Evolutionary conservation across 2,797 vertebrate genomes (phyloP).

Genomic region (Alca torda): DNA sequence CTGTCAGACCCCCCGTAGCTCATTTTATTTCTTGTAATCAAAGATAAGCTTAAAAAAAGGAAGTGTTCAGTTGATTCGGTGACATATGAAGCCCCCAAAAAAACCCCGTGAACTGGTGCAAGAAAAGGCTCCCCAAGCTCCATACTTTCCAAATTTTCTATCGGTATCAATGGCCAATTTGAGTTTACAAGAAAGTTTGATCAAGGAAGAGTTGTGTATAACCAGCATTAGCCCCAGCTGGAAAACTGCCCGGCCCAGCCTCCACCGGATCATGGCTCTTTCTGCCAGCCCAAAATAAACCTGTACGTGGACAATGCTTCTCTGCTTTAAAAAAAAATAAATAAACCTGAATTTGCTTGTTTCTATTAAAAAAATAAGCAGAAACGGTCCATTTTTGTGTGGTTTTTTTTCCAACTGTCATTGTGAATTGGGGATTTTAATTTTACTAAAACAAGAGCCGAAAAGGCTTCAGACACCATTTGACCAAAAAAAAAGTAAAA

Average conservation of each 20-base stretch:
- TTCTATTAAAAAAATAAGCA: not conserved
- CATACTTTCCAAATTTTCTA: not conserved
- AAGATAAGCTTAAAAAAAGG: not conserved
- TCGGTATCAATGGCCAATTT: not conserved
- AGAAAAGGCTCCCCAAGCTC: not conserved
- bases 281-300: not conserved
- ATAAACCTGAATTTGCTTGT: not conserved
- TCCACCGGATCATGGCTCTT: not conserved
- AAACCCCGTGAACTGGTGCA: not conserved
- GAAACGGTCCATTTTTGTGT: not conserved
- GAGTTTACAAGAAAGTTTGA: not conserved
- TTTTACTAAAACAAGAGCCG: not conserved
- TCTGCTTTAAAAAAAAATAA: not conserved
- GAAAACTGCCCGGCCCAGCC: not conserved
- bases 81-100: not conserved
- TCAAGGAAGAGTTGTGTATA: not conserved
- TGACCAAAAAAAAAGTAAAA: not conserved
- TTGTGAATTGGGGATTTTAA: not conserved
- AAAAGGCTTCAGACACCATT: not conserved
- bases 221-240: not conserved
- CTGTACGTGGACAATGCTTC: not conserved
- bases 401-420: not conserved
- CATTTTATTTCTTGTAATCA: slow-evolving; percentile 4
- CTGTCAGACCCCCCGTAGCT: not conserved
- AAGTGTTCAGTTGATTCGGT: not conserved